Percentiles rank a stretch among this genome's conserved stretches.
These are phyloP conservation scores for Xanthia togata DNA, from an alignment of 2,888 invertebrate species.

Conservation along the genomic window DNA sequence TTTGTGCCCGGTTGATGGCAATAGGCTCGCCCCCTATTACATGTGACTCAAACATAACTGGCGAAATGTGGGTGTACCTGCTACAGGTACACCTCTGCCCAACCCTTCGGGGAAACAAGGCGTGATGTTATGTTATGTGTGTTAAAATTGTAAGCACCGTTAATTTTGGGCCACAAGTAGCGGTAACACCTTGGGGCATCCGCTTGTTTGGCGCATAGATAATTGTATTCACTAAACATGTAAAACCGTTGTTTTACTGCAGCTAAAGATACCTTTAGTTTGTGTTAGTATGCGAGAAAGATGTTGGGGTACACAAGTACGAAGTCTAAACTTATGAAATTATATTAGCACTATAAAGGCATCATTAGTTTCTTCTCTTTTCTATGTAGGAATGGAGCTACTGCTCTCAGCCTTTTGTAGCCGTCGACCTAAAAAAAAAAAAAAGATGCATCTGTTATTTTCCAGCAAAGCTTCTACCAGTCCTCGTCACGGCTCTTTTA, in stretches of 20 bases:
- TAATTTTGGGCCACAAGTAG: constrained; percentile 36
- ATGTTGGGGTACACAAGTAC: too few species aligned
- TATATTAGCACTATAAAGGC: not conserved
- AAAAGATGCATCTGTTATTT: not conserved
- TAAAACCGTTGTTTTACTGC: constrained; percentile 25
- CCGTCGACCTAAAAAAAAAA: not conserved
- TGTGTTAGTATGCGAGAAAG: not conserved
- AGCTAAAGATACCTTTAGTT: not conserved
- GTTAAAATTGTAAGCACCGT: constrained; percentile 34
- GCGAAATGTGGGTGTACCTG: too few species aligned
- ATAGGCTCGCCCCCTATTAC: too few species aligned
- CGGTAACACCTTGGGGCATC: constrained; percentile 28
- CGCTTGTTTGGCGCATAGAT: constrained; percentile 29
- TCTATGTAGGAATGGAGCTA: not conserved
- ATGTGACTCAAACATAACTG: too few species aligned
- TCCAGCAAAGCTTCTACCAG: too few species aligned
- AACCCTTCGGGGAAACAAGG: too few species aligned
- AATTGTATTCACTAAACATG: constrained; percentile 31
- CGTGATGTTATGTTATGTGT: too few species aligned
- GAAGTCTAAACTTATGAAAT: not conserved
- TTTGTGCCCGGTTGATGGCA: too few species aligned
- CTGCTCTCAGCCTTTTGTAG: too few species aligned
- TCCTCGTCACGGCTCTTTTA: not conserved
- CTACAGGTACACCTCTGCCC: too few species aligned
- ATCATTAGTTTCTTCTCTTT: too few species aligned